phyloP scores from a whole-genome alignment of 1,140 invertebrate genomes.

The Acromyrmex heyeri region DNA sequence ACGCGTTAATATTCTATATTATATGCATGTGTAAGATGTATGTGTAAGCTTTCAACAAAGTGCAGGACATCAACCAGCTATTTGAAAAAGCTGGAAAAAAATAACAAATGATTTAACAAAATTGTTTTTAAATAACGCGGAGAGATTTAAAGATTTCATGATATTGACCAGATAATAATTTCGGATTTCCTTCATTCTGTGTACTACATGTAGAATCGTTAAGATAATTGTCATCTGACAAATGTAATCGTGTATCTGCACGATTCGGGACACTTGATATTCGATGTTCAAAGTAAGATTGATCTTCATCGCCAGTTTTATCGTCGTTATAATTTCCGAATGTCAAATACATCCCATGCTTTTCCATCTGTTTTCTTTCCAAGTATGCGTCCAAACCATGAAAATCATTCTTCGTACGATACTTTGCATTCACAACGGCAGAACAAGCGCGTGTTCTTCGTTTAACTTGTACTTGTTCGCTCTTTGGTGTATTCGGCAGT shows the following conservation, averaged over 20 bases:
- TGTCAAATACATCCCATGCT: background rate
- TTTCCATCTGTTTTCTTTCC: conserved; percentile 49
- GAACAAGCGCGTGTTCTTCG: conserved; percentile 40
- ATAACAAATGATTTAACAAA: conserved; percentile 3
- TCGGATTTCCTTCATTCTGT: conserved; percentile 1
- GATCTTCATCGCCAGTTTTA: background rate
- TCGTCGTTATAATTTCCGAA: background rate
- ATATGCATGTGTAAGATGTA: background rate
- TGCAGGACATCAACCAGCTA: background rate
- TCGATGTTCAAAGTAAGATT: background rate
- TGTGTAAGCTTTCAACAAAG: conserved; percentile 5
- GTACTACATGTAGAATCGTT: background rate
- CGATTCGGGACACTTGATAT: background rate
- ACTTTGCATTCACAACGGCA: conserved; percentile 50
- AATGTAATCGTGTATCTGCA: conserved; percentile 10
- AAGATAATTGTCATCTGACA: background rate
- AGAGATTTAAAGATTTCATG: background rate
- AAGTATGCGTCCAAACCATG: conserved; percentile 46
- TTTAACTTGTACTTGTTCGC: conserved; percentile 27
- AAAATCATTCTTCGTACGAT: conserved; percentile 25
- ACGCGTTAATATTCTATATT: background rate
- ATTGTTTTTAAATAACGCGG: background rate
- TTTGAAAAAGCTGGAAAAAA: background rate
- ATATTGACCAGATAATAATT: conserved; percentile 6
- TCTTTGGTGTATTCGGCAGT: conserved; percentile 63